These are phyloP conservation scores for Panopea generosa DNA, from an alignment of 2,888 invertebrate genomes.

Conservation along the genomic window DNA sequence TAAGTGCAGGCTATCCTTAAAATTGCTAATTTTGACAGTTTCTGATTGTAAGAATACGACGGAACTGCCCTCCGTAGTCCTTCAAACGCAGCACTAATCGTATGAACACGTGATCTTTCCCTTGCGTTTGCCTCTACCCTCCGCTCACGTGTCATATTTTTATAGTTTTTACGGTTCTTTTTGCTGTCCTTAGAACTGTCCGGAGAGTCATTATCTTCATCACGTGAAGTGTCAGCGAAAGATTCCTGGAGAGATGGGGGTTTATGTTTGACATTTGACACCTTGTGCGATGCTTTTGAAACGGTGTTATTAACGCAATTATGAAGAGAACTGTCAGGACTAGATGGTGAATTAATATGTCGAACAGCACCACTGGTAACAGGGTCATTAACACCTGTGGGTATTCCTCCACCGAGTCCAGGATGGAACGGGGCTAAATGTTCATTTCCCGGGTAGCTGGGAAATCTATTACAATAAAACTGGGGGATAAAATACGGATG, in stretches of 20 bases:
- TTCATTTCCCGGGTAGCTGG: constrained; percentile 36
- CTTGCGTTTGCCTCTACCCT: constrained; percentile 97
- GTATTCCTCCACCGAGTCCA: constrained; percentile 18
- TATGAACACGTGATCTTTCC: constrained; percentile 96
- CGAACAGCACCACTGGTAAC: no score
- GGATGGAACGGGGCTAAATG: constrained; percentile 33
- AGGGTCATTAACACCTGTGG: no score
- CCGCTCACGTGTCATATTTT: constrained; percentile 97
- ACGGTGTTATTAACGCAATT: no score
- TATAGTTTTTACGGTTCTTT: constrained; percentile 89
- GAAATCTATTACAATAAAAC: constrained; percentile 64
- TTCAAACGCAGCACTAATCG: constrained; percentile 98
- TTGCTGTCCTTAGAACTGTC: constrained; percentile 50
- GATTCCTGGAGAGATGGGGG: no score
- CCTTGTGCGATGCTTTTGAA: no score
- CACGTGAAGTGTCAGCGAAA: constrained; percentile 10
- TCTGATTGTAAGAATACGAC: constrained; percentile 96
- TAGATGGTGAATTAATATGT: no score
- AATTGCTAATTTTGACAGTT: constrained; percentile 96
- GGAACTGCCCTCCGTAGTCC: constrained; percentile 94
- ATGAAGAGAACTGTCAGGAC: no score
- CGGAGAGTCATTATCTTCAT: constrained; percentile 46
- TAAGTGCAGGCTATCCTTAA: constrained; percentile 97
- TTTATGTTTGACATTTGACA: no score
- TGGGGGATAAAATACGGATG: constrained; percentile 68